Evolutionary conservation across 2,888 invertebrate genomes (phyloP).

Genomic region (Rhogogaster chlorosoma): DNA sequence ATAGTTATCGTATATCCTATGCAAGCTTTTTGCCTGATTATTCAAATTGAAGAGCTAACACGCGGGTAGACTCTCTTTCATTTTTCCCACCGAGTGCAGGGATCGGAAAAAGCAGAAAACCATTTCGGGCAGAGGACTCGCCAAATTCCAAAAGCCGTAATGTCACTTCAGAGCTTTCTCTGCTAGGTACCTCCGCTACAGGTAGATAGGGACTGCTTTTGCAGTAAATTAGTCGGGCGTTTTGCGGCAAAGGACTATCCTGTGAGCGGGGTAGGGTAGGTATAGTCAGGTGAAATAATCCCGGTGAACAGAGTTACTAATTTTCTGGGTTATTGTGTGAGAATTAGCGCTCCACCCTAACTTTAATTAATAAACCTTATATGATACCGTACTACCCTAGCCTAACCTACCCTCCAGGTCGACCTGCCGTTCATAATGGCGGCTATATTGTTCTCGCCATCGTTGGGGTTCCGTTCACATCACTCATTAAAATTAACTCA

Average conservation of each 20-base stretch:
- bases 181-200: background rate
- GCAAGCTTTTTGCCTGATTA: constrained; percentile 27
- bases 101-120: background rate
- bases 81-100: background rate
- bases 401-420: constrained; percentile 21
- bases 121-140: background rate
- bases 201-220: constrained; percentile 6
- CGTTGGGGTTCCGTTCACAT: constrained; percentile 44
- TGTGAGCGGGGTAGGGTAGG: background rate
- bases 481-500: constrained; percentile 47
- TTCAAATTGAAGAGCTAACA: constrained; percentile 28
- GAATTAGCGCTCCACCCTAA: constrained; percentile 50
- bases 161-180: constrained; percentile 1
- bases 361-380: constrained; percentile 53
- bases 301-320: constrained; percentile 61
- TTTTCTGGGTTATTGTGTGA: constrained; percentile 57
- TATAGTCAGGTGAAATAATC: constrained; percentile 44
- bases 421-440: constrained; percentile 46
- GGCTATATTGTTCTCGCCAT: constrained; percentile 35
- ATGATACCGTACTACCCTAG: constrained; percentile 34
- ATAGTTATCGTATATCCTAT: constrained; percentile 27
- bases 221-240: constrained; percentile 18
- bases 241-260: constrained; percentile 15
- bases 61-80: background rate
- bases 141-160: background rate